A percentile compares a stretch with the other conserved stretches of the same genome.
Evolutionary conservation across 2,797 vertebrate genomes (phyloP).

Genomic region (Centropyge bicolor): DNA sequence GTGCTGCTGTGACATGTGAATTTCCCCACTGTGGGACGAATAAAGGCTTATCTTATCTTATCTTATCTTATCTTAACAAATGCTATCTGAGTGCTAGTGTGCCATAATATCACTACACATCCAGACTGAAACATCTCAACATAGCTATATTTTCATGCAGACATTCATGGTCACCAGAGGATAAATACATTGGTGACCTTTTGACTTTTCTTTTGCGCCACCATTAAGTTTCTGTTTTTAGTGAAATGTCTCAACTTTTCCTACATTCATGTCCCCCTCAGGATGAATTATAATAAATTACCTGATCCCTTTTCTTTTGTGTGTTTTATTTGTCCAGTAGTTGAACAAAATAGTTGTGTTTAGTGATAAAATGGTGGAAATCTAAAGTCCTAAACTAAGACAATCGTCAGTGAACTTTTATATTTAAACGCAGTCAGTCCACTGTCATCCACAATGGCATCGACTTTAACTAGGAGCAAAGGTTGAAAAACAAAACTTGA

Average conservation of each 20-base stretch:
- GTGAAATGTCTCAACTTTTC: too few species aligned
- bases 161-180: neutral
- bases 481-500: slow-evolving; percentile 14
- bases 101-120: neutral
- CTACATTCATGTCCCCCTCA: neutral
- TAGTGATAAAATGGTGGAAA: neutral
- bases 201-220: neutral
- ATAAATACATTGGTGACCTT: neutral
- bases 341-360: neutral
- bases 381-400: neutral
- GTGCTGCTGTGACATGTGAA: too few species aligned
- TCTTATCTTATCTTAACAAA: too few species aligned
- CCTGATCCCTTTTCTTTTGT: neutral
- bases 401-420: neutral
- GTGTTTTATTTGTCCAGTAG: neutral
- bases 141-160: neutral
- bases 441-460: neutral
- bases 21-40: too few species aligned
- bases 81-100: too few species aligned
- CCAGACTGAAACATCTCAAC: neutral
- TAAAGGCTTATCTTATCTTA: too few species aligned
- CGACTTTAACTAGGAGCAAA: neutral
- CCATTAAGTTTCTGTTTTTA: neutral
- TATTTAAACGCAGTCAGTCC: neutral
- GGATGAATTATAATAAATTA: neutral